Percentiles rank a stretch among this genome's conserved stretches.
Evolutionary conservation across 2,797 vertebrate genomes (phyloP).

Genomic region (Graptemys geographica): DNA sequence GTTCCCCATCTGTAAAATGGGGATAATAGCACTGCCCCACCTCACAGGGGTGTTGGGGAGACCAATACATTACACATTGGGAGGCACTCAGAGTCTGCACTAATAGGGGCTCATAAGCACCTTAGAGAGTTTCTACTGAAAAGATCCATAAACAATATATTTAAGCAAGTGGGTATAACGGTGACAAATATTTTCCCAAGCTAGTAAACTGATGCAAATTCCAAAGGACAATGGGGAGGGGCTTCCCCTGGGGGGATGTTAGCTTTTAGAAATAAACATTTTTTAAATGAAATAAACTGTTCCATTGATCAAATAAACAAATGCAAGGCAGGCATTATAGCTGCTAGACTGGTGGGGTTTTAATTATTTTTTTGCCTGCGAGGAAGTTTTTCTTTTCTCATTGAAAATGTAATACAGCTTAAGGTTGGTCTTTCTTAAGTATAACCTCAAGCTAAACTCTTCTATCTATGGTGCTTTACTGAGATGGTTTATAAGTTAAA

Average conservation of each 20-base stretch:
- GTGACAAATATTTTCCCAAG: neutral
- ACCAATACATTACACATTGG: too few relatives aligned
- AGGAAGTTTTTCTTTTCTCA: slow-evolving; percentile 56
- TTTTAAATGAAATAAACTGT: slow-evolving; percentile 25
- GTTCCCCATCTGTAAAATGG: neutral
- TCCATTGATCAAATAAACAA: slow-evolving; percentile 17
- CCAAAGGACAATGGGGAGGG: neutral
- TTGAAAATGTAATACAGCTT: slow-evolving; percentile 61
- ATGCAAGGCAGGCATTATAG: slow-evolving; percentile 24
- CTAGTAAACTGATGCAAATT: neutral
- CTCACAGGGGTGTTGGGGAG: neutral
- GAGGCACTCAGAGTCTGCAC: neutral
- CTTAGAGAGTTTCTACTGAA: neutral
- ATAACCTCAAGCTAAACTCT: slow-evolving; percentile 68
- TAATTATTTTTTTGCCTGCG: neutral
- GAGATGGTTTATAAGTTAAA: slow-evolving; percentile 66
- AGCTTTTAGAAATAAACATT: slow-evolving; percentile 35
- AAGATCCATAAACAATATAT: neutral
- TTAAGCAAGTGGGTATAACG: neutral
- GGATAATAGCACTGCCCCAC: neutral
- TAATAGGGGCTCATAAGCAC: neutral
- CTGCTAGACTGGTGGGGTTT: neutral
- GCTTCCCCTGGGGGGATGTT: neutral
- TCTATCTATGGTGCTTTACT: slow-evolving; percentile 58
- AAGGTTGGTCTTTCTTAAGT: slow-evolving; percentile 52